Conservation (phyloP, 2,797 vertebrate species). For the Xenopus petersii region DNA sequence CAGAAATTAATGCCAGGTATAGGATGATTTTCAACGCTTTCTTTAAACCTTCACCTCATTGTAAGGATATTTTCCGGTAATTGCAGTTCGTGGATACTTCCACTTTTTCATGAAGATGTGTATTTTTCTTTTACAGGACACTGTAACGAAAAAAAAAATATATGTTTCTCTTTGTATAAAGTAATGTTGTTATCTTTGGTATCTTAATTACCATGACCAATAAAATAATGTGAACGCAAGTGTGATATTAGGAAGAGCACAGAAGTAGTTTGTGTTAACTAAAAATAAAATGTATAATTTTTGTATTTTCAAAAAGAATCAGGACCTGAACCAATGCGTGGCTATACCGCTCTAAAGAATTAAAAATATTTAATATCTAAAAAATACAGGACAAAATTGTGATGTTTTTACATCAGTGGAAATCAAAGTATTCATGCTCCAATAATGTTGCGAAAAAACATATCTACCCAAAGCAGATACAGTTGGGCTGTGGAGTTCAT, state of each 20-base stretch:
- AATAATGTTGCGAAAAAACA: constrained; percentile 16
- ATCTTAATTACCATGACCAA: constrained; percentile 49
- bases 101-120: constrained; percentile 50
- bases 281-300: constrained; percentile 6
- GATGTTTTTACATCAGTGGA: not conserved
- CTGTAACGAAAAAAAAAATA: constrained; percentile 1
- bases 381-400: no score
- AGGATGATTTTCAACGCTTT: constrained; percentile 50
- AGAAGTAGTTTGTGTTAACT: constrained; percentile 15
- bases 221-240: constrained; percentile 24
- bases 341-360: not conserved
- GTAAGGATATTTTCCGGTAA: constrained; percentile 49
- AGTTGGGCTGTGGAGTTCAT: constrained; percentile 31
- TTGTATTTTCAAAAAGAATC: constrained; percentile 6
- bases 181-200: constrained; percentile 46
- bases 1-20: constrained; percentile 52
- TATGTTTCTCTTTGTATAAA: constrained; percentile 17
- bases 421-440: constrained; percentile 10
- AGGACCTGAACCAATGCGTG: constrained; percentile 4
- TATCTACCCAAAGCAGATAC: constrained; percentile 32
- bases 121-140: constrained; percentile 19
- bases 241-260: constrained; percentile 43
- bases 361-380: no score
- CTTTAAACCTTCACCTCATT: constrained; percentile 8
- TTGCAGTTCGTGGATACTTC: constrained; percentile 54